Evolutionary conservation across 2,888 invertebrate species (phyloP), one percentile per base, ranked within the genome.

Genomic region (Cordilura impudica): DNA sequence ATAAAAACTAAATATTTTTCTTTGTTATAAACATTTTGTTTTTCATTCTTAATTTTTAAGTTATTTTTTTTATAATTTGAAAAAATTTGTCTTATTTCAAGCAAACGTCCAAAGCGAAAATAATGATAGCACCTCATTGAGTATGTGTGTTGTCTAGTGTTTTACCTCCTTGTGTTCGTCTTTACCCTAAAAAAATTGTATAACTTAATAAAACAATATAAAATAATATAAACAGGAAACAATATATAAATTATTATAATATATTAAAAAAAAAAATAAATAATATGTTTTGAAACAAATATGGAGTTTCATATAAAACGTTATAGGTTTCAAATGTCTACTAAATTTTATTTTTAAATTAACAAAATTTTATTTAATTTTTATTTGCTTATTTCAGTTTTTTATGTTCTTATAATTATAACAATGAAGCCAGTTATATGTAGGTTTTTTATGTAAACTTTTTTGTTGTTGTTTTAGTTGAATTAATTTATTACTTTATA

Each of bases 111-210:
- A 86, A 85, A 88, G 87, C 87, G 86, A 87, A 86, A 84, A 87
- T 88, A 89, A 89, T 89, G 90, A 89, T 89, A 89, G 89, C 88
- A 89, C 89, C 88, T 88, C 89, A 89, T 90, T 88, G 89, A 90
- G 89, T 89, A 88, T 95, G 95, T 95, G 95, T 95, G 94, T 95
- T 95, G 95, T 95, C 95, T 95, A 94, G 94, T 94, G 94, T 94
- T 93, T 91, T 93, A 92, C 93, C 94, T 94, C 95, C 92, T 94
- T 95, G 95, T 95, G 95, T 95, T 94, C 95, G 94, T 95, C 94
- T 94, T 76, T 91, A 93, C 93, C 93, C 92, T 87, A 91, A 79
- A 39, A 39, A 39, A 39, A n/a, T 39, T 39, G n/a, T 39, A 39
- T 39, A 73, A 80, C 75, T 81, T 56, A 78, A 83, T 81, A 83